phyloP scores from a whole-genome alignment of 2,888 invertebrate species.

The Torymus texanus region DNA sequence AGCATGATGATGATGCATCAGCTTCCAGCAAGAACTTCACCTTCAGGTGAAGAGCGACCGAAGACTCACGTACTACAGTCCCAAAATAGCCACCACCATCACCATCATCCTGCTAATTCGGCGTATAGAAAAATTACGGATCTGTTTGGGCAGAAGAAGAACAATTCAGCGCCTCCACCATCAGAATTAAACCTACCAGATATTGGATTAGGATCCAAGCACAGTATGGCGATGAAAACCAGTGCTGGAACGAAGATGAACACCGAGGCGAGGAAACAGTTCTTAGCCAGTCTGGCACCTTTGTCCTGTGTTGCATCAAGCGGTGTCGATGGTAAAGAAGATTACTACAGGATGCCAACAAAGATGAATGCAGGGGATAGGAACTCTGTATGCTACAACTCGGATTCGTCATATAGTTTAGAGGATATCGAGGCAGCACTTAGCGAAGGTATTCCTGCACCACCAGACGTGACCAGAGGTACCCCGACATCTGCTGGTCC shows the following conservation, averaged over 20 bases:
- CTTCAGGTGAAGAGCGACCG: slow-evolving; percentile 81
- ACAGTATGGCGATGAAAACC: slow-evolving; percentile 65
- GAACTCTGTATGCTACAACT: slow-evolving; percentile 80
- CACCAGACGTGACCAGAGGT: slow-evolving; percentile 88
- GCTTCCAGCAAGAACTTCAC: slow-evolving; percentile 79
- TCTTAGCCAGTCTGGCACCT: slow-evolving; percentile 86
- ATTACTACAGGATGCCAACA: slow-evolving; percentile 78
- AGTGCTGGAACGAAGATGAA: slow-evolving; percentile 74
- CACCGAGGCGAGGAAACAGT: slow-evolving; percentile 84
- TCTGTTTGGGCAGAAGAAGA: slow-evolving; percentile 78
- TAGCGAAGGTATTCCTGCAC: slow-evolving; percentile 73
- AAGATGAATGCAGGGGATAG: slow-evolving; percentile 76
- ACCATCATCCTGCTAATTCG: slow-evolving; percentile 70
- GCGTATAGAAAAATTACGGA: slow-evolving; percentile 81
- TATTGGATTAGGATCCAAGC: slow-evolving; percentile 62
- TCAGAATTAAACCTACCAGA: slow-evolving; percentile 66
- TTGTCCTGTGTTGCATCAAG: slow-evolving; percentile 84
- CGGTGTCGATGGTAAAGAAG: slow-evolving; percentile 78
- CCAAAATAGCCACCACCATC: slow-evolving; percentile 43
- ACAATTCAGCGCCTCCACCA: slow-evolving; percentile 70
- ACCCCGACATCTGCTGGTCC: slow-evolving; percentile 78
- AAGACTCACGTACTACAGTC: slow-evolving; percentile 50
- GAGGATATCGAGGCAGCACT: slow-evolving; percentile 81
- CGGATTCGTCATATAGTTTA: slow-evolving; percentile 82
- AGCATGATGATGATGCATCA: slow-evolving; percentile 62